These are phyloP conservation scores for Thunnus albacares DNA, from an alignment of 2,797 vertebrate genomes.

Conservation along the genomic window DNA sequence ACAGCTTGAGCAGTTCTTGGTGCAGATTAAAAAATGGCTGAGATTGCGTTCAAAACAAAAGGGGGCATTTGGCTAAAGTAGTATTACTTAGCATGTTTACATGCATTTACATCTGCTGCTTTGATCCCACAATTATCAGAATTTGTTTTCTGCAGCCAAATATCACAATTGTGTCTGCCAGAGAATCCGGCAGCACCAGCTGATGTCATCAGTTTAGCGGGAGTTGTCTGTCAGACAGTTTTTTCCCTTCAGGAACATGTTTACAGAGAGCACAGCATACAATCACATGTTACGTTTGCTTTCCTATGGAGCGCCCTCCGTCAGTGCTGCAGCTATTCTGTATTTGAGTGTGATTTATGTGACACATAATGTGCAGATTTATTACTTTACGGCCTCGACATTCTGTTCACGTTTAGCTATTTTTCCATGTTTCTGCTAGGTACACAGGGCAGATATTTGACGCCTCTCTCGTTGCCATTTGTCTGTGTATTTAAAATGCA, in stretches of 20 bases:
- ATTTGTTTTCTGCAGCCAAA: constrained; percentile 51
- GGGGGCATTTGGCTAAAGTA: constrained; percentile 60
- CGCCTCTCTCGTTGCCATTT: constrained; percentile 56
- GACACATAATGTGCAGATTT: constrained; percentile 56
- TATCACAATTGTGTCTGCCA: constrained; percentile 42
- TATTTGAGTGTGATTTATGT: constrained; percentile 41
- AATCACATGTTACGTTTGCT: constrained; percentile 26
- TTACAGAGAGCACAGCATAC: constrained; percentile 30
- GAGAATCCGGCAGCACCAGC: constrained; percentile 38
- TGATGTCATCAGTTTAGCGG: constrained; percentile 49
- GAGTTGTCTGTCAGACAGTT: constrained; percentile 41
- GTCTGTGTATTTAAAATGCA: constrained; percentile 78
- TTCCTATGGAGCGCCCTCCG: constrained; percentile 35
- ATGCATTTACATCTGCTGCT: constrained; percentile 68
- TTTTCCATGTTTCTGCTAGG: constrained; percentile 57
- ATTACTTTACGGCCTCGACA: constrained; percentile 58
- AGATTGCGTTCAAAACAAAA: constrained; percentile 64
- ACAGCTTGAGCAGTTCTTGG: constrained; percentile 76
- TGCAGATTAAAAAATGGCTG: constrained; percentile 74
- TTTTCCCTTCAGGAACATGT: constrained; percentile 33
- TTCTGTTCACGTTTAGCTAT: constrained; percentile 60
- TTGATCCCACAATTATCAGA: constrained; percentile 52
- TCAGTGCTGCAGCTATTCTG: constrained; percentile 41
- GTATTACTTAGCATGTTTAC: constrained; percentile 69
- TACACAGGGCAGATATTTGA: constrained; percentile 58